Percentiles rank a stretch among this genome's conserved stretches.
Conservation (phyloP, 2,113 vertebrate species). For the Prochilodus magdalenae region DNA sequence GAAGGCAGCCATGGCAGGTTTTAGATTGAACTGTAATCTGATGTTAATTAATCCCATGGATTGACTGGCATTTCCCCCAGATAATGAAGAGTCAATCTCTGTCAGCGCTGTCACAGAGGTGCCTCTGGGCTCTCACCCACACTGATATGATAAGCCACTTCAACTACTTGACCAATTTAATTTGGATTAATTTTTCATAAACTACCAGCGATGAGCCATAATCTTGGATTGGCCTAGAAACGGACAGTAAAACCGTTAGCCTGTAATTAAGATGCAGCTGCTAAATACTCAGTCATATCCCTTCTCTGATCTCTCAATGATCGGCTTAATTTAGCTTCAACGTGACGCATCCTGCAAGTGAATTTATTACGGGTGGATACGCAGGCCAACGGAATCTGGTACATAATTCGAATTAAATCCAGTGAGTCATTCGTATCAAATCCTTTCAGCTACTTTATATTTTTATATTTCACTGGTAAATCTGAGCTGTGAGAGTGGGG, state of each 20-base stretch:
- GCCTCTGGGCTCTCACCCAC: slow-evolving; percentile 34
- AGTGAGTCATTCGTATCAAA: slow-evolving; percentile 4
- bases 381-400: slow-evolving; percentile 13
- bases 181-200: slow-evolving; percentile 57
- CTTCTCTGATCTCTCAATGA: slow-evolving; percentile 36
- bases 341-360: slow-evolving; percentile 2
- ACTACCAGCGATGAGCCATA: slow-evolving; percentile 45
- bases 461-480: neutral
- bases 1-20: slow-evolving; percentile 39
- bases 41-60: slow-evolving; percentile 56
- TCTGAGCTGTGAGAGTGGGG: neutral
- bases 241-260: slow-evolving; percentile 37
- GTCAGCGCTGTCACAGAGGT: slow-evolving; percentile 33
- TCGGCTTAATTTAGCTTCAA: slow-evolving; percentile 42
- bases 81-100: slow-evolving; percentile 47
- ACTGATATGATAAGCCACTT: slow-evolving; percentile 51
- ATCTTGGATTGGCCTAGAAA: slow-evolving; percentile 61
- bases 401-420: neutral
- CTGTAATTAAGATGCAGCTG: slow-evolving; percentile 48
- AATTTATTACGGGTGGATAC: slow-evolving; percentile 6
- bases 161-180: slow-evolving; percentile 54
- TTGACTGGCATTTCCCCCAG: slow-evolving; percentile 24
- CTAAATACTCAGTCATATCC: slow-evolving; percentile 8
- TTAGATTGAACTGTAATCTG: slow-evolving; percentile 49
- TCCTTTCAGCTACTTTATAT: neutral